Percentiles rank a stretch among this genome's conserved stretches.
These are phyloP conservation scores for Leptopilina clavipes DNA, from an alignment of 1,140 invertebrate species.

Conservation along the genomic window DNA sequence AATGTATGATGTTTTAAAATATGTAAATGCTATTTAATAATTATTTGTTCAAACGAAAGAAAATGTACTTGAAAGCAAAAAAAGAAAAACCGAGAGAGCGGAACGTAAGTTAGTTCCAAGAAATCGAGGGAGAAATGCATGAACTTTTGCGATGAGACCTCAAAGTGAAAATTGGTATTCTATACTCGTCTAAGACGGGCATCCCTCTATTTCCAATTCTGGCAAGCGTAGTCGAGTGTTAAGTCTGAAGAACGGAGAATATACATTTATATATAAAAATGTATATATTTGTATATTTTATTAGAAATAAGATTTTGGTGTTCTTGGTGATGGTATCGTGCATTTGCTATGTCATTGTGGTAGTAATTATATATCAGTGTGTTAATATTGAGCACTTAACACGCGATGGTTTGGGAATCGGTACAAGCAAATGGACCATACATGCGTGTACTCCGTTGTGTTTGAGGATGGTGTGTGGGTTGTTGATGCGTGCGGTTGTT, in stretches of 20 bases:
- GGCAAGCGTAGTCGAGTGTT: conserved; percentile 71
- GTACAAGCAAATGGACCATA: conserved; percentile 69
- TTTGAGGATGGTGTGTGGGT: conserved; percentile 66
- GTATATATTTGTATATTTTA: conserved; percentile 61
- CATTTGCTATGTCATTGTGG: conserved; percentile 73
- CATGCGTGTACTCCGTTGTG: conserved; percentile 60
- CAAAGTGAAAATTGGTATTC: conserved; percentile 65
- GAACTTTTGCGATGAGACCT: conserved; percentile 71
- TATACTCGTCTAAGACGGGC: conserved; percentile 71
- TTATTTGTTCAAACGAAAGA: too few species aligned
- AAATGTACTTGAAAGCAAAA: too few species aligned
- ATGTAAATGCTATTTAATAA: too few species aligned
- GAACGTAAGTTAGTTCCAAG: conserved; percentile 65
- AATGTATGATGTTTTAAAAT: too few species aligned
- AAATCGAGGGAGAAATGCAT: conserved; percentile 75
- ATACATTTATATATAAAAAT: conserved; percentile 55
- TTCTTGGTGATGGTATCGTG: conserved; percentile 75
- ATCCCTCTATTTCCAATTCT: conserved; percentile 74
- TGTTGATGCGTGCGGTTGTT: conserved; percentile 65
- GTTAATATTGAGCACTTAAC: conserved; percentile 52
- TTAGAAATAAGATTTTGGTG: conserved; percentile 65
- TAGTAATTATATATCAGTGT: conserved; percentile 60
- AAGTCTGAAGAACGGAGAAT: conserved; percentile 63
- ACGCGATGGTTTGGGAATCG: conserved; percentile 56
- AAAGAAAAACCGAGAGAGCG: neutral